Base-by-base conservation (phyloP, 2,797 vertebrate species). In the Thripadectes ignobilis region DNA sequence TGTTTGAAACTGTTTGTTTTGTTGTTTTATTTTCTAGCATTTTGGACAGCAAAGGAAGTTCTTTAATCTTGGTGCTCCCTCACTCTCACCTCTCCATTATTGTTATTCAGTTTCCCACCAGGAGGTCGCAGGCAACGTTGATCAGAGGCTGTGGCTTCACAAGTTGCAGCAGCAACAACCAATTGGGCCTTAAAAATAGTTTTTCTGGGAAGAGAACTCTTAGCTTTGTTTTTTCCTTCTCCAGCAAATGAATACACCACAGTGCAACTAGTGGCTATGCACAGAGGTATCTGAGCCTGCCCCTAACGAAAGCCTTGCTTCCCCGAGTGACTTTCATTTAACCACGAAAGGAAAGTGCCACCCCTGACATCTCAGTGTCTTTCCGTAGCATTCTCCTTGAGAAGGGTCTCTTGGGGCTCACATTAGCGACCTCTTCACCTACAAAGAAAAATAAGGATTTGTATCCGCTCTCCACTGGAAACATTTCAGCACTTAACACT, bases 141-240 rank as follows among this genome's bases (percentile, higher is more conserved):
- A 91, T 95, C 87, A 93, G 95, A 91, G 73, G 38, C 76, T 91
- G 61, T 52, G 73, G 9, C 65, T 95, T 91, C 24, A 49, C 8
- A 27, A 62, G 67, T 48, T 78, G 51, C 38, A 78, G 71, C 57
- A 89, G 48, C 51, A 94, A 32, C 32, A 90, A 85, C 83, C 96
- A 96, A 95, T 82, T 76, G 69, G 69, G 86, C 78, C 85, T 91
- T 93, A 92, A 95, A 95, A 95, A 54, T 58, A 86, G 62, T 19
- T 41, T 92, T 91, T 74, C 65, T 52, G 12, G n/a, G 22, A 32
- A 79, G 38, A 82, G 6, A 76, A 29, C 18, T 36, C 22, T 54
- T 34, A 43, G 27, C 24, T 78, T 29, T 62, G 3, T 84, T 59
- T 88, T 65, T 30, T 16, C 7, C 30, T 72, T 45, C 43, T 43